Evolutionary conservation across 1,140 invertebrate species (phyloP).

Genomic region (Portunus trituberculatus): DNA sequence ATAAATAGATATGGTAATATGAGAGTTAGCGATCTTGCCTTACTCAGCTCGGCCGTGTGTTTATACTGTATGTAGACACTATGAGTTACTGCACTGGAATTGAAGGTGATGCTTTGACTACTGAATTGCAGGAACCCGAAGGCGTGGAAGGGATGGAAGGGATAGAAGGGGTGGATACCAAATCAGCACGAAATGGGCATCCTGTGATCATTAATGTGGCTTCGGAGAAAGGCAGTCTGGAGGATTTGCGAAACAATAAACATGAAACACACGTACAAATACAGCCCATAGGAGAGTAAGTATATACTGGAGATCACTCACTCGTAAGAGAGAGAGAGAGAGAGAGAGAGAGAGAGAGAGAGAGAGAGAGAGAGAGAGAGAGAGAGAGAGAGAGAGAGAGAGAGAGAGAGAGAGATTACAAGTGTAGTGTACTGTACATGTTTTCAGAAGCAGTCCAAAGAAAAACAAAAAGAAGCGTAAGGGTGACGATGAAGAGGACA

Average conservation of each 20-base stretch:
- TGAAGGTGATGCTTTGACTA: too few relatives aligned
- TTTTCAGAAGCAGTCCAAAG: not conserved
- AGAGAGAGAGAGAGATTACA: too few relatives aligned
- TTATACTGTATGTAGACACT: too few relatives aligned
- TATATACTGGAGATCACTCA: not conserved
- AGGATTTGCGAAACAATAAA: not conserved
- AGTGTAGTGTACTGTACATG: not conserved
- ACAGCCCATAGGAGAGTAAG: not conserved
- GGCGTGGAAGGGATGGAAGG: not conserved
- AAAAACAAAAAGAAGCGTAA: conserved; percentile 22
- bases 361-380: too few relatives aligned
- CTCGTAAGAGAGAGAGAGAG: too few relatives aligned
- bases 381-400: too few relatives aligned
- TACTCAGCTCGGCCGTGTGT: too few relatives aligned
- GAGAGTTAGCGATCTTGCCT: too few relatives aligned
- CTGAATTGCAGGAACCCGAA: not conserved
- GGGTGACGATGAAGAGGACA: conserved; percentile 11
- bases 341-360: too few relatives aligned
- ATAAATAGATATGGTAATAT: too few relatives aligned
- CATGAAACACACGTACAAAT: not conserved
- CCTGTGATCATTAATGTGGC: not conserved
- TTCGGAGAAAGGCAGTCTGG: not conserved
- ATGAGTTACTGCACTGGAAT: too few relatives aligned
- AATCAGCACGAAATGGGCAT: not conserved
- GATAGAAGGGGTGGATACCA: not conserved